phyloP scores from a whole-genome alignment of 2,113 vertebrate species.

The Muntiacus muntjak region DNA sequence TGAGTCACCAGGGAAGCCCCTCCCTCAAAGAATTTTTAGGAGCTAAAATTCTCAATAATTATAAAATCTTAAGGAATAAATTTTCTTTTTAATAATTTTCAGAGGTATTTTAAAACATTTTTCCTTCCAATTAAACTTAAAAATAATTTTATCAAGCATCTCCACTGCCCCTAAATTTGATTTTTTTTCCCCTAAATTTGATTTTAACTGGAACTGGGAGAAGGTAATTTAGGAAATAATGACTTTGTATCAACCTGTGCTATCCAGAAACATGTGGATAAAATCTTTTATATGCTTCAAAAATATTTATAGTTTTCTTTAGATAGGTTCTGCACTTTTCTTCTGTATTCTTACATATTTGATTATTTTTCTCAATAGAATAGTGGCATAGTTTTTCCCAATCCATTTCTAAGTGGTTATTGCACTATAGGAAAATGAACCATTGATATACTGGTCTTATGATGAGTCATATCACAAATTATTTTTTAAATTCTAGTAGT shows the following conservation, averaged over 20 bases:
- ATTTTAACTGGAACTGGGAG: not conserved
- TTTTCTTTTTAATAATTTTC: not conserved
- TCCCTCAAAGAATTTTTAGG: not conserved
- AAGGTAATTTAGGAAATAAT: not conserved
- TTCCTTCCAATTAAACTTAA: not conserved
- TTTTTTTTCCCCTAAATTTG: not conserved
- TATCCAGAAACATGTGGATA: not conserved
- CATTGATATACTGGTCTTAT: not conserved
- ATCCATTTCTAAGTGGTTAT: not conserved
- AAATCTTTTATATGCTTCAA: not conserved
- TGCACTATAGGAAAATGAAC: not conserved
- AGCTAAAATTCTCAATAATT: not conserved
- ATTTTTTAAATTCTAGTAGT: not conserved
- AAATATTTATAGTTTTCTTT: constrained; percentile 6
- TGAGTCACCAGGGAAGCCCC: not conserved
- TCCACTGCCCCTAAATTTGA: not conserved
- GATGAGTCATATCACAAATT: not conserved
- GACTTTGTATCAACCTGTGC: not conserved
- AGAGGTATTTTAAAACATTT: not conserved
- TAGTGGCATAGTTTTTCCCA: not conserved
- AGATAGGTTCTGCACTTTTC: not conserved
- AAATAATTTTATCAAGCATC: not conserved
- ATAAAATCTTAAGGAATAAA: not conserved
- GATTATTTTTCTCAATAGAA: not conserved
- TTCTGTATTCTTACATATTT: constrained; percentile 6